Percentiles rank a stretch among this genome's conserved stretches.
These are phyloP conservation scores for Trissolcus brochymenae DNA, from an alignment of 2,888 invertebrate species.

Conservation along the genomic window DNA sequence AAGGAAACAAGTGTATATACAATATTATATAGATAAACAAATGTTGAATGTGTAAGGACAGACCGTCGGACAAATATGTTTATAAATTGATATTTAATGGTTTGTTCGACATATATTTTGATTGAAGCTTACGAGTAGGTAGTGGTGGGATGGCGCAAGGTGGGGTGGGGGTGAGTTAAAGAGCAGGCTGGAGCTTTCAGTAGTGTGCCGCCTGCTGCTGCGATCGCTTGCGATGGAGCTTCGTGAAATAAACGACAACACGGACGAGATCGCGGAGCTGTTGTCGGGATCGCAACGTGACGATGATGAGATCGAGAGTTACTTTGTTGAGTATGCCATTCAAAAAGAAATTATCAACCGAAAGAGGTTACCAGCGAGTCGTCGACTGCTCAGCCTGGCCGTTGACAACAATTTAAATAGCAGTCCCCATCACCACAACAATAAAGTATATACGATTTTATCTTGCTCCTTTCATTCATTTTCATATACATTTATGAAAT, in stretches of 20 bases:
- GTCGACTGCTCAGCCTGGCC: constrained; percentile 68
- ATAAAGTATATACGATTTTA: constrained; percentile 63
- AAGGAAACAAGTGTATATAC: too few species aligned
- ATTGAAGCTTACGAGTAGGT: too few species aligned
- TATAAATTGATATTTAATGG: too few species aligned
- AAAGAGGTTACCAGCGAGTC: constrained; percentile 69
- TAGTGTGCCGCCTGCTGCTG: constrained; percentile 53
- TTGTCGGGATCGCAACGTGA: constrained; percentile 64
- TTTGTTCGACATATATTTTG: too few species aligned
- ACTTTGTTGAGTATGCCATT: constrained; percentile 70
- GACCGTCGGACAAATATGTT: too few species aligned
- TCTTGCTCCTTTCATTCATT: too few species aligned
- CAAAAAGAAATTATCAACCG: constrained; percentile 72
- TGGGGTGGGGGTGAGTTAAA: too few species aligned
- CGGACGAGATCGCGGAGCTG: constrained; percentile 69
- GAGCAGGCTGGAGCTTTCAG: constrained; percentile 3
- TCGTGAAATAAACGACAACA: constrained; percentile 67
- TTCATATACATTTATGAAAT: too few species aligned
- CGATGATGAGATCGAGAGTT: constrained; percentile 66
- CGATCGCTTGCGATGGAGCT: constrained; percentile 67
- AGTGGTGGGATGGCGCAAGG: too few species aligned
- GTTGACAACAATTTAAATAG: constrained; percentile 62
- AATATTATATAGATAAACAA: too few species aligned
- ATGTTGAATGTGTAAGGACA: too few species aligned
- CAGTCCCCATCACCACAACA: constrained; percentile 60